These are phyloP conservation scores for Anthoscopus minutus DNA, from an alignment of 2,113 vertebrate species.

Conservation along the genomic window DNA sequence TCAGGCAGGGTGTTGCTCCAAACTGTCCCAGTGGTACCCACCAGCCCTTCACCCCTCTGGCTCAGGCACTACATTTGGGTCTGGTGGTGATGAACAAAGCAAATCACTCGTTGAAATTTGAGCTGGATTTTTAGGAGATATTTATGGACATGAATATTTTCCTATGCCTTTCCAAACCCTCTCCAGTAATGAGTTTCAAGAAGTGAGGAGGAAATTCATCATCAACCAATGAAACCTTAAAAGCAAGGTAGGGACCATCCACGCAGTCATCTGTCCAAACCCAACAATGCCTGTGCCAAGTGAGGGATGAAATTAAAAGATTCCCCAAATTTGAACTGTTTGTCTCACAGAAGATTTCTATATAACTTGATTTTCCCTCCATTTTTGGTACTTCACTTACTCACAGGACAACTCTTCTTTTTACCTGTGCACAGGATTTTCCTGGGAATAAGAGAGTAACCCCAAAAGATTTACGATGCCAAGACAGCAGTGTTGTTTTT, in stretches of 20 bases:
- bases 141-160: not conserved
- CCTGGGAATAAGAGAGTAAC: not conserved
- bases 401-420: not conserved
- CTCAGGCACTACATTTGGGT: accelerated
- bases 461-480: not conserved
- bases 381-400: too few relatives aligned
- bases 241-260: not conserved
- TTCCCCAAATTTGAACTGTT: not conserved
- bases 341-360: not conserved
- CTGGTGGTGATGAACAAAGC: accelerated
- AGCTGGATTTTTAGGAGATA: not conserved
- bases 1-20: not conserved
- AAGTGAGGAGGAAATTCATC: not conserved
- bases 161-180: not conserved
- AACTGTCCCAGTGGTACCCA: not conserved
- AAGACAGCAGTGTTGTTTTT: accelerated
- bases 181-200: not conserved
- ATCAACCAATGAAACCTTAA: not conserved
- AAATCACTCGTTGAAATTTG: accelerated
- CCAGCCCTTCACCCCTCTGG: not conserved
- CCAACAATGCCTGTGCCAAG: accelerated
- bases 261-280: not conserved
- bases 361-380: not conserved
- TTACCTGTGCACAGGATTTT: not conserved
- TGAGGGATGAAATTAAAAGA: not conserved